Conservation (phyloP, 2,797 vertebrate species). For the Sciurus vulgaris region DNA sequence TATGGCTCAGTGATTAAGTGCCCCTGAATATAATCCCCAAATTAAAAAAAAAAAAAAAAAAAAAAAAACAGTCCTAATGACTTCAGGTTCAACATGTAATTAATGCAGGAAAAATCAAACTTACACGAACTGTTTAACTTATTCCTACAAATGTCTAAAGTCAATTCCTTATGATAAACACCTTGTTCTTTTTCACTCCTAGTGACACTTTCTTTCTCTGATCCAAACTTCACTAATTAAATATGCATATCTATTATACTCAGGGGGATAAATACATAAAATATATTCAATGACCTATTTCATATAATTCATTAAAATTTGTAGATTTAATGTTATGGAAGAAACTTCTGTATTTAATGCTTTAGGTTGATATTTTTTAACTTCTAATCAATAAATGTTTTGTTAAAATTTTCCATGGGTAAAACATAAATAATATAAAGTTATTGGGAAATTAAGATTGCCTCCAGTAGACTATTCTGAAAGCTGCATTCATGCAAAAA, state of each 20-base stretch:
- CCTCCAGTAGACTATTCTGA: background rate
- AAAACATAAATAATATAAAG: slow-evolving; percentile 36
- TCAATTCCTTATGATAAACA: background rate
- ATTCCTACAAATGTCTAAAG: background rate
- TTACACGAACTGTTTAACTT: background rate
- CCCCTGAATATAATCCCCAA: too few relatives aligned
- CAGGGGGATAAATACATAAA: background rate
- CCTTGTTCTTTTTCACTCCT: background rate
- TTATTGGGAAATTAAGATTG: background rate
- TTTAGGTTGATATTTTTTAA: background rate
- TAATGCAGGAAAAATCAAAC: background rate
- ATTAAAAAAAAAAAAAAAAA: too few relatives aligned
- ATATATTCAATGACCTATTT: background rate
- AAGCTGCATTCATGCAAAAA: slow-evolving; percentile 11
- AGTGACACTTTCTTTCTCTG: background rate
- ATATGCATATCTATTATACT: background rate
- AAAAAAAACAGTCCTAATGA: background rate
- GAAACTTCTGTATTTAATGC: slow-evolving; percentile 11
- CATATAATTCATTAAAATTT: background rate
- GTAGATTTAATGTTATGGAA: background rate
- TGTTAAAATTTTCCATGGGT: background rate
- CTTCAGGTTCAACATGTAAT: background rate
- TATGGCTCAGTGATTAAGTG: too few relatives aligned
- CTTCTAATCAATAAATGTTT: slow-evolving; percentile 1
- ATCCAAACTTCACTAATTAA: slow-evolving; percentile 34